Base-by-base conservation (phyloP, 2,888 invertebrate genomes). In the Hecatera dysodea region DNA sequence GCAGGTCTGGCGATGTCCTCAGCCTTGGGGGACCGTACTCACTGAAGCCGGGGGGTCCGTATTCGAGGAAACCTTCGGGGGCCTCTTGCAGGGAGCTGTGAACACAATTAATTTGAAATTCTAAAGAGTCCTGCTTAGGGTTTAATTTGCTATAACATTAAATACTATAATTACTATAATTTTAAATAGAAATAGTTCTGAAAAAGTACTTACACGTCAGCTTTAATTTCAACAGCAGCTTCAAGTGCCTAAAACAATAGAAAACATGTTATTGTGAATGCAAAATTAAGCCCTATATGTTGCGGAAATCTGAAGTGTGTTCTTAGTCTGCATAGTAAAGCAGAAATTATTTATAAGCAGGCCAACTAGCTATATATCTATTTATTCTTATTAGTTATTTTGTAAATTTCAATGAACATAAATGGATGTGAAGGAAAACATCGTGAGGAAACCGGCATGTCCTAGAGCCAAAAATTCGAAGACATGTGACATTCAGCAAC, bases 1-100 rank as follows among this genome's bases (percentile, higher is more conserved):
- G 81, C 79, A 44, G 85, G 67, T 60, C 84, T 89, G 6, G 86
- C 73, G 1, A 90, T 78, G 2, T 88, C 86, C 4, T 87, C 89
- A 6, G 83, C 89, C 61, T 93, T 94, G 1, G 95, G 95, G 3
- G 95, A 72, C 95, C 95, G 67, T 95, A 95, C 66, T 95, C 95
- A 75, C 85, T 92, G 86, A 95, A 95, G 12, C 95, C 95, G 3
- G 95, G 95, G n/a, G 95, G 95, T 24, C 96, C 96, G 60, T 96
- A 96, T 75, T 96, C 96, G 2, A 95, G 82, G 79, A 96, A 95
- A 2, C 94, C 95, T 87, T 93, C 94, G 0, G 94, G 95, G 1
- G 80, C 86, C 68, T 90, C 86, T 48, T 88, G 89, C 44, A 84
- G 57, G 2, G 89, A 82, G 55, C 93, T 94, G 82, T 11, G 65